Evolutionary conservation across 2,113 vertebrate genomes (phyloP).

Genomic region (Lontra canadensis): DNA sequence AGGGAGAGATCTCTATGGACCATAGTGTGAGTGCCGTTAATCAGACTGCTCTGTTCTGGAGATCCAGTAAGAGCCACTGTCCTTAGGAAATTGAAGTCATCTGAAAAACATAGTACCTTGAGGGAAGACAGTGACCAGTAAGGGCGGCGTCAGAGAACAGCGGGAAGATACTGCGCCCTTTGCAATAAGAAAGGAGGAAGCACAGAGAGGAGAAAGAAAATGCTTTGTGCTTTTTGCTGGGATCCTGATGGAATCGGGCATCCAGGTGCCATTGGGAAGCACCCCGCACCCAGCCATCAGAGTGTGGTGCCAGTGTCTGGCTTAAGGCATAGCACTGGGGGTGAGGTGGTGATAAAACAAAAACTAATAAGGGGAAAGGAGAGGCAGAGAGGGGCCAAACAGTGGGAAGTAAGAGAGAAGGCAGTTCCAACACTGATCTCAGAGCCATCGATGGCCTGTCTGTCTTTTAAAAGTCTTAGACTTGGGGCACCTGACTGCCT

Average conservation of each 20-base stretch:
- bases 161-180: background rate
- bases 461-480: background rate
- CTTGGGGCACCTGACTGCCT: too few relatives aligned
- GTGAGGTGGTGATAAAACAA: background rate
- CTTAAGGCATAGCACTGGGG: background rate
- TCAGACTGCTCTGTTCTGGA: constrained; percentile 31
- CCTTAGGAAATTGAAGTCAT: constrained; percentile 26
- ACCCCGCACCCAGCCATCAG: background rate
- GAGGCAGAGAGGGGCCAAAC: background rate
- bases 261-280: background rate
- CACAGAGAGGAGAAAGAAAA: background rate
- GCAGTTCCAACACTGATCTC: background rate
- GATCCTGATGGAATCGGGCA: background rate
- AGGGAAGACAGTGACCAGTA: background rate
- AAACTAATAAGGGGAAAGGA: background rate
- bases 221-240: background rate
- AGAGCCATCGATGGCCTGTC: background rate
- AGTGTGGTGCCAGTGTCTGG: background rate
- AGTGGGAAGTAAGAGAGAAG: background rate
- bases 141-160: background rate
- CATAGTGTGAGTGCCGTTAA: background rate
- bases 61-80: constrained; percentile 10
- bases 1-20: background rate
- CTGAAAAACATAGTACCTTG: constrained; percentile 30
- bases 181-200: constrained; percentile 40